These are phyloP conservation scores for Xylota segnis DNA, from an alignment of 2,888 invertebrate species.

Conservation along the genomic window DNA sequence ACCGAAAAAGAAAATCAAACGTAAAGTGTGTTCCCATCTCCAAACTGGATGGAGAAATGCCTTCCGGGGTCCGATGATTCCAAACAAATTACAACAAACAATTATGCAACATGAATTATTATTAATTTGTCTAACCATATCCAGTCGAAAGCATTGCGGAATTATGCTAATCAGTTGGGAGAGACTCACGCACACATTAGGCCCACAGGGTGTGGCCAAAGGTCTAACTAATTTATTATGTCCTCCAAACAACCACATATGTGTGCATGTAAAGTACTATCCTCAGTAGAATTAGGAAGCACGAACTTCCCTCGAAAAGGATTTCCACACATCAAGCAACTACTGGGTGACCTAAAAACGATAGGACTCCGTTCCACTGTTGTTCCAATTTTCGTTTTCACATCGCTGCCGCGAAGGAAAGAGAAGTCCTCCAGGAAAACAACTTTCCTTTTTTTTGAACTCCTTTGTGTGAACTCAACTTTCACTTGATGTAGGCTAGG, in stretches of 20 bases:
- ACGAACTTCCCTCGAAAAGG: background rate
- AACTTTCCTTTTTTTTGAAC: slow-evolving; percentile 52
- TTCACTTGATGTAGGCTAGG: slow-evolving; percentile 58
- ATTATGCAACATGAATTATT: slow-evolving; percentile 44
- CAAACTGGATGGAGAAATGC: slow-evolving; percentile 1
- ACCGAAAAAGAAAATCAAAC: slow-evolving; percentile 1
- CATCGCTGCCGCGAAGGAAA: slow-evolving; percentile 15
- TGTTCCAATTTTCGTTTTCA: slow-evolving; percentile 17
- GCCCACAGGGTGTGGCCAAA: slow-evolving; percentile 57
- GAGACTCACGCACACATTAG: slow-evolving; percentile 21
- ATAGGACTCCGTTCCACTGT: slow-evolving; percentile 41
- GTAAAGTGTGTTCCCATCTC: slow-evolving; percentile 14
- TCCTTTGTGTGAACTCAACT: slow-evolving; percentile 36
- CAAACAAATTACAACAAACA: background rate
- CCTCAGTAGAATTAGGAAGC: background rate
- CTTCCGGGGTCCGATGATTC: slow-evolving; percentile 26
- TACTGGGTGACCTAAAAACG: slow-evolving; percentile 58
- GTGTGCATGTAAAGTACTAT: background rate
- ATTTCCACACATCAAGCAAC: background rate
- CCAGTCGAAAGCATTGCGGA: slow-evolving; percentile 34
- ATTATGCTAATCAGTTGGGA: slow-evolving; percentile 64
- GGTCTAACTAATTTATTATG: slow-evolving; percentile 26
- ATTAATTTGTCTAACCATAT: slow-evolving; percentile 11
- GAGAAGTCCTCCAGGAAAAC: slow-evolving; percentile 29
- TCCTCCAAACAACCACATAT: background rate